A percentile compares a stretch with the other conserved stretches of the same genome.
These are phyloP conservation scores for Arrhamphus sclerolepis DNA, from an alignment of 2,797 vertebrate genomes.

Conservation along the genomic window DNA sequence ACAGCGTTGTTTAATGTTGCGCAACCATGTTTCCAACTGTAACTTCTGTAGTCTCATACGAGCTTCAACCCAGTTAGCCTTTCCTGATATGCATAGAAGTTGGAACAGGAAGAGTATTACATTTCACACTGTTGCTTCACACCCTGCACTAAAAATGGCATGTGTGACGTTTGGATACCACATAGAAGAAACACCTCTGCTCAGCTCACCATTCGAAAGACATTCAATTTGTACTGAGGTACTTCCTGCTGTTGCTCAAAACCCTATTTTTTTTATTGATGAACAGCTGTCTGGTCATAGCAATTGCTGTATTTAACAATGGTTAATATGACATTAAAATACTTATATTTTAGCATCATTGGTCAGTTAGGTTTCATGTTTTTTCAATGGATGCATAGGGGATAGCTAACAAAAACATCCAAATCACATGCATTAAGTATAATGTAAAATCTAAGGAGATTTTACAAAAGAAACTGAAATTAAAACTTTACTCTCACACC, in stretches of 20 bases:
- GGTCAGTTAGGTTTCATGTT: neutral
- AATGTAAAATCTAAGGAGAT: too few species aligned
- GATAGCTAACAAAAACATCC: too few species aligned
- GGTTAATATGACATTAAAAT: neutral
- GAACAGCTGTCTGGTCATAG: too few species aligned
- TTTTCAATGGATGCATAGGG: too few species aligned
- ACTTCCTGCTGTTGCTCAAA: constrained; percentile 5
- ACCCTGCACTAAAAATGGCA: constrained; percentile 72
- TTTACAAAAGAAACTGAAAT: too few species aligned
- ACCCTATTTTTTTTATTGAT: neutral
- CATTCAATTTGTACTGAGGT: constrained; percentile 10
- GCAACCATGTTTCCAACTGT: too few species aligned
- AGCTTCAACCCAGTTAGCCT: constrained; percentile 29
- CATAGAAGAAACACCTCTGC: constrained; percentile 22
- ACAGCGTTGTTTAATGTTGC: too few species aligned
- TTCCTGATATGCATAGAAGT: constrained; percentile 34
- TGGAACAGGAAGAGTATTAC: constrained; percentile 38
- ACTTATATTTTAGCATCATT: neutral
- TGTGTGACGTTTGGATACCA: constrained; percentile 56
- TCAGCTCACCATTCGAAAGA: constrained; percentile 62
- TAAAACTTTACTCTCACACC: too few species aligned
- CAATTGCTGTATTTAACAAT: too few species aligned
- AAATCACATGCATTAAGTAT: too few species aligned
- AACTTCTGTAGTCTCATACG: neutral
- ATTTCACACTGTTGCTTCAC: constrained; percentile 72